Evolutionary conservation across 2,113 vertebrate species (phyloP).

Genomic region (Ictidomys tridecemlineatus): DNA sequence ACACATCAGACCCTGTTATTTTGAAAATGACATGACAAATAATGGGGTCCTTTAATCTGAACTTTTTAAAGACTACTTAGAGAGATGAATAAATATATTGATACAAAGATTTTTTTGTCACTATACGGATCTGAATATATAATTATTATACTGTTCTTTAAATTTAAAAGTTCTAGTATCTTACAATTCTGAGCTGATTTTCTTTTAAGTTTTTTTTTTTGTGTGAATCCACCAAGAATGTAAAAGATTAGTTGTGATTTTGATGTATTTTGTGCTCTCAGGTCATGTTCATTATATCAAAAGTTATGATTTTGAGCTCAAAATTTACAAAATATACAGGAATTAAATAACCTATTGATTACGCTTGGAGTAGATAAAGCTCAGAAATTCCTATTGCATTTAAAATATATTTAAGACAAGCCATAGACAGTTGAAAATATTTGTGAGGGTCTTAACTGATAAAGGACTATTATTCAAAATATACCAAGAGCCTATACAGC

Average conservation of each 20-base stretch:
- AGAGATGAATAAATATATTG: slow-evolving; percentile 51
- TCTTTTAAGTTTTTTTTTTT: neutral
- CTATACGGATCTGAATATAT: slow-evolving; percentile 57
- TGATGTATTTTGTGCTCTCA: neutral
- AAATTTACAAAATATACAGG: slow-evolving; percentile 1
- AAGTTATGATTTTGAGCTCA: slow-evolving; percentile 29
- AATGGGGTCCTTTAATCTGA: slow-evolving; percentile 54
- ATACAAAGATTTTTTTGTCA: neutral
- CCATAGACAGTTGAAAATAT: neutral
- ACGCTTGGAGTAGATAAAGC: neutral
- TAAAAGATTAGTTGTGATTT: neutral
- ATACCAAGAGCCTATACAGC: neutral
- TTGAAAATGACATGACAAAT: slow-evolving; percentile 57
- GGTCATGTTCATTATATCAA: neutral
- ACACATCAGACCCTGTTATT: slow-evolving; percentile 58
- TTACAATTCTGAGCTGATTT: neutral
- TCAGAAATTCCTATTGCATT: neutral
- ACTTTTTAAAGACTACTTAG: slow-evolving; percentile 39
- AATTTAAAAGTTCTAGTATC: slow-evolving; percentile 29
- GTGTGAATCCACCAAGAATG: neutral
- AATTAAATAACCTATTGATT: slow-evolving; percentile 35
- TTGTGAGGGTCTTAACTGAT: neutral
- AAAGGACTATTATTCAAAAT: neutral
- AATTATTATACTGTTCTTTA: slow-evolving; percentile 53
- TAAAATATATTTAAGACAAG: neutral